phyloP scores from a whole-genome alignment of 2,797 vertebrate species.

The Acropternis orthonyx region DNA sequence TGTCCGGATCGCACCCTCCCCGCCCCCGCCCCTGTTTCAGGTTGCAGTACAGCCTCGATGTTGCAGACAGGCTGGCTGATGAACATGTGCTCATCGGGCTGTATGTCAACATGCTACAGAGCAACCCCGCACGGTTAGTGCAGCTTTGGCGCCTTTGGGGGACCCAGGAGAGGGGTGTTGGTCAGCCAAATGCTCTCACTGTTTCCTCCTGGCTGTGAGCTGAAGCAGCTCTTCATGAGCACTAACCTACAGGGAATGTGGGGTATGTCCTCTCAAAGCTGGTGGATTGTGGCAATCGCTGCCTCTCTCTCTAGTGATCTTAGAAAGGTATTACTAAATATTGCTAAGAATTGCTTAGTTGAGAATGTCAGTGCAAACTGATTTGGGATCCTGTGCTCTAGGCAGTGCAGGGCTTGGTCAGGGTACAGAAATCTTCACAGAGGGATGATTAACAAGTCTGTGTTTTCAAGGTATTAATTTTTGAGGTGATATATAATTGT shows the following conservation, averaged over 20 bases:
- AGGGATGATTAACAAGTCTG: background rate
- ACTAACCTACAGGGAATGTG: background rate
- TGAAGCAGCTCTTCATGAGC: background rate
- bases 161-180: conserved; percentile 20
- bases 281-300: background rate
- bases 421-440: background rate
- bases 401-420: background rate
- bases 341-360: background rate
- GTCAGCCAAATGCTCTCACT: background rate
- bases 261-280: background rate
- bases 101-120: conserved; percentile 97
- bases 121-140: conserved; percentile 95
- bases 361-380: background rate
- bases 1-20: conserved; percentile 72
- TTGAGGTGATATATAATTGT: background rate
- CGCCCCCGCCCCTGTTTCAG: conserved; percentile 81
- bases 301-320: background rate
- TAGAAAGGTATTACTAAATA: background rate
- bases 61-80: conserved; percentile 98
- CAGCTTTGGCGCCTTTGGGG: conserved; percentile 76
- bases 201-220: background rate
- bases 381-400: background rate
- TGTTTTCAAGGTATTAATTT: background rate
- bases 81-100: conserved; percentile 98
- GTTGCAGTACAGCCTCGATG: conserved; percentile 95